Evolutionary conservation across 35 echinoderm and acorn worm genomes (phyloP), one percentile per base, ranked within the genome.

Genomic region (Acanthaster planci): DNA sequence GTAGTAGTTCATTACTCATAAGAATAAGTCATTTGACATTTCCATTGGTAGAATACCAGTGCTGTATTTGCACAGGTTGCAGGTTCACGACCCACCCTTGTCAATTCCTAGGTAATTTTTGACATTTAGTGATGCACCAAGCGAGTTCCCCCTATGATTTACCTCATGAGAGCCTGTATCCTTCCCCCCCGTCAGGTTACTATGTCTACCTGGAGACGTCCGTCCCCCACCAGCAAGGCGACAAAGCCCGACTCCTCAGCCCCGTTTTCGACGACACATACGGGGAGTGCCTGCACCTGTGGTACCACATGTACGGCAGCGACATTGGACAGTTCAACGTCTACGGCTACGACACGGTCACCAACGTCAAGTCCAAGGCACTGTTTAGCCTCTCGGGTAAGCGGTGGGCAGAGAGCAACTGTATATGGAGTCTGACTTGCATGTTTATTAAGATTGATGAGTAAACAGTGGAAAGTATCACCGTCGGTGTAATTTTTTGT

Each of bases 221-320:
- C 6, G 77, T 85, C 37, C 92, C 92, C 19, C 37, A 85, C 5
- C 60, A 76, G 8, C 85, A 86, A 39, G 89, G 89, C 14, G 95
- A 91, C 32, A 77, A 31, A 44, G 89, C 92, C 21, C 76, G 82
- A 27, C 35, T 99, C 34, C 37, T 91, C 26, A 99, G 95, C 72
- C 92, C 91, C 0, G 68, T 83, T 39, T 94, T 91, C 76, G 85
- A 81, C 7, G 95, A 93, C 30, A 91, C 84, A 0, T 22, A 34
- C 12, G 78, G 77, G 12, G 90, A 93, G 86, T 99, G 95, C 42
- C 81, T 99, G 15, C 55, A 86, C 38, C 68, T 99, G 67, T 99
- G 88, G 83, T 99, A 99, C 52, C 89, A 90, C 55, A 86, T 99
- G 60, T 80, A 79, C 51, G 95, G 95, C 5, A 78, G 72, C 40